Base-by-base conservation (phyloP, 2,113 vertebrate species). In the Herpetotheres cachinnans region DNA sequence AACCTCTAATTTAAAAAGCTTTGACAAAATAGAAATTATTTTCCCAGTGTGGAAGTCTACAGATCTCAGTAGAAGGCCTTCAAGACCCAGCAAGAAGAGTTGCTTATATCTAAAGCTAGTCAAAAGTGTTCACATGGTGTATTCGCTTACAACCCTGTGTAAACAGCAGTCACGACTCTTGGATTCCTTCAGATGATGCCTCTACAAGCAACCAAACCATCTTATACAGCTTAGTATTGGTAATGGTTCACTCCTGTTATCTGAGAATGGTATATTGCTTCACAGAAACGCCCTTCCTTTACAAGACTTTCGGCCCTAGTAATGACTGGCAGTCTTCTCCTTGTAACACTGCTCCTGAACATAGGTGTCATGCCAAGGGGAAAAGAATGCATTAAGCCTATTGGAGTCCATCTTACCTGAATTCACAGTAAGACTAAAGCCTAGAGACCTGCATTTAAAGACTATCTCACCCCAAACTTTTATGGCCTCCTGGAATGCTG, bases 301-400 rank as follows among this genome's bases (percentile, higher is more conserved):
- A 36, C 50, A 54, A 66, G 21, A 7, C 13, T 72, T 77, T 25
- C 63, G 84, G 50, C 22, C 27, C 27, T 38, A 83, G 26, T 5
- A 72, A 30, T 14, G 29, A 27, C 46, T 46, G 19, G 9, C 15
- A 58, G 27, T 46, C 36, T 13, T 72, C 56, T 54, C 38, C 13
- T 49, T 47, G 2, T 27, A 40, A 25, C 9, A 27, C 11, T 49
- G 13, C 2, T 84, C 36, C 36, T 40, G 6, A 73, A 42, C 10
- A 56, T 4, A 70, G 20, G 15, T 69, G 44, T 42, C 6, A 1
- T 16, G 32, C 34, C 40, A 63, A 84, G 26, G 9, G 26, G 9
- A 70, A 83, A 95, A 29, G 11, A 84, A 8, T 1, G 8, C 0
- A 0, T 19, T 47, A 42, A 49, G 9, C 40, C n/a, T 82, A 3